A percentile compares a stretch with the other conserved stretches of the same genome.
Evolutionary conservation across 2,888 invertebrate species (phyloP).

Genomic region (Bellardia bayeri): DNA sequence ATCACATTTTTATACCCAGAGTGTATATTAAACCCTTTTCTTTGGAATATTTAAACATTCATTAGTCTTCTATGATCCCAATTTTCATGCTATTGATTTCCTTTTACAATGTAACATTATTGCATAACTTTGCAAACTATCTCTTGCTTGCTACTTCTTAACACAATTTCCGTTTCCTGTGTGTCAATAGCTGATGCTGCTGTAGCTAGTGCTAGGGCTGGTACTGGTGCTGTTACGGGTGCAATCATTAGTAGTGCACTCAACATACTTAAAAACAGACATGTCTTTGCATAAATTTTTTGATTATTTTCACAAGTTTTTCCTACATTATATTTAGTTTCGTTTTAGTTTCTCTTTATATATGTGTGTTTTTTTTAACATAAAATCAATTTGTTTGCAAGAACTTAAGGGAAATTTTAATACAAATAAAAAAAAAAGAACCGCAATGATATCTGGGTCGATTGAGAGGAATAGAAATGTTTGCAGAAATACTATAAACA

Average conservation of each 20-base stretch:
- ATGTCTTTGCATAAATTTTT: constrained; percentile 68
- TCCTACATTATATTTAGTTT: background rate
- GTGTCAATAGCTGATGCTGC: constrained; percentile 18
- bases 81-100: constrained; percentile 5
- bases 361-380: background rate
- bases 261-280: constrained; percentile 49
- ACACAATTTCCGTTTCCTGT: constrained; percentile 68
- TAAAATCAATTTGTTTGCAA: constrained; percentile 49
- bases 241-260: constrained; percentile 42
- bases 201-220: too few species aligned
- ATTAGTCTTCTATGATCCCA: background rate
- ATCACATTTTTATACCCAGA: too few species aligned
- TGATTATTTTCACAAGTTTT: constrained; percentile 27
- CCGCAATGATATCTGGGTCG: constrained; percentile 42
- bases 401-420: constrained; percentile 13
- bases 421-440: background rate
- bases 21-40: background rate
- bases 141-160: constrained; percentile 33
- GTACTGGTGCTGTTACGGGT: background rate
- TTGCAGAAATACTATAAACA: background rate
- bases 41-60: background rate
- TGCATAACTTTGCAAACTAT: background rate
- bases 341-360: background rate
- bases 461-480: constrained; percentile 35
- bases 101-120: background rate